These are phyloP conservation scores for Liparis tanakae DNA, from an alignment of 2,797 vertebrate species.

Conservation along the genomic window DNA sequence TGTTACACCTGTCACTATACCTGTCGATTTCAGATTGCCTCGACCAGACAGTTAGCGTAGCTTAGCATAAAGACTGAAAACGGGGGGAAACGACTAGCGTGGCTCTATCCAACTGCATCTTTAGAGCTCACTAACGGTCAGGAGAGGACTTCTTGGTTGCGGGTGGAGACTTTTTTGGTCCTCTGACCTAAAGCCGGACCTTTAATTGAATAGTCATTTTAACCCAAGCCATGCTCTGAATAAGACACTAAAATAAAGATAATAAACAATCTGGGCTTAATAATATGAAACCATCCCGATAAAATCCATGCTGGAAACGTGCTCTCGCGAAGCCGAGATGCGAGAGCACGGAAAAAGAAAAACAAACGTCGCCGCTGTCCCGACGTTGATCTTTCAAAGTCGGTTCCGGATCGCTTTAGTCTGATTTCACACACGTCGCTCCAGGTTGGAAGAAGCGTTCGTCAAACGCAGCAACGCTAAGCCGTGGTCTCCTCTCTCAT, in stretches of 20 bases:
- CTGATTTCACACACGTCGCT: slow-evolving; percentile 65
- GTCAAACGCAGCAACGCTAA: slow-evolving; percentile 63
- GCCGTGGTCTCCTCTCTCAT: slow-evolving; percentile 64
- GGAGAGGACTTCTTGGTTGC: not conserved
- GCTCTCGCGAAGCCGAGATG: not conserved
- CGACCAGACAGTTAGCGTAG: not conserved
- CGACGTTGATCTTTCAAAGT: slow-evolving; percentile 54
- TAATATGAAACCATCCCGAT: not conserved
- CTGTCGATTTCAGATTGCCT: too few relatives aligned
- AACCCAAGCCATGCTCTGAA: not conserved
- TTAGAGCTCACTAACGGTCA: not conserved
- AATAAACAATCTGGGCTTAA: not conserved
- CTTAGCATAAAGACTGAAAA: not conserved
- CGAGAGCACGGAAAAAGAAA: slow-evolving; percentile 11
- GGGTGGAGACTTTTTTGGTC: not conserved
- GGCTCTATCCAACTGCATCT: not conserved
- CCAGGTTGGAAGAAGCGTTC: slow-evolving; percentile 44
- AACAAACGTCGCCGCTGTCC: slow-evolving; percentile 15
- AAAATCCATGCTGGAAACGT: not conserved
- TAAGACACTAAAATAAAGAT: not conserved
- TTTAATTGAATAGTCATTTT: not conserved
- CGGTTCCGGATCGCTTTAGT: slow-evolving; percentile 46
- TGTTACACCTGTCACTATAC: too few relatives aligned
- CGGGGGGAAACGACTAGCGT: not conserved
- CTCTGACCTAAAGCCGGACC: not conserved